Conservation (phyloP, 2,797 vertebrate genomes). For the Podarcis siculus region DNA sequence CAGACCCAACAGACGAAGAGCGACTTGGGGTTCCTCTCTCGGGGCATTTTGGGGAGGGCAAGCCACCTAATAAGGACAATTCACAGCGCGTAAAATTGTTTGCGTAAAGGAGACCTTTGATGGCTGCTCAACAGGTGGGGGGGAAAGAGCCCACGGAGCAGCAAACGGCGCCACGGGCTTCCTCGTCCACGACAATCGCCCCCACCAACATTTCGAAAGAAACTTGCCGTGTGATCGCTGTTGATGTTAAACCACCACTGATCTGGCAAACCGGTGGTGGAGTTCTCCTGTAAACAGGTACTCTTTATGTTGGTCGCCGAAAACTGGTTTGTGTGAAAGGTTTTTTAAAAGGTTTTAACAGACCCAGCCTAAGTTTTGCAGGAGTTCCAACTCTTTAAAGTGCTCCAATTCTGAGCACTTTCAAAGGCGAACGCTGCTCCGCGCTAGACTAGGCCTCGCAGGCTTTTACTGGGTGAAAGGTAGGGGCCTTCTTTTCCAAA, state of each 20-base stretch:
- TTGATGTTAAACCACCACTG: no score
- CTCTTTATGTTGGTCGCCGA: no score
- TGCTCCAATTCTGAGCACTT: not conserved
- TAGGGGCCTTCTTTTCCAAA: not conserved
- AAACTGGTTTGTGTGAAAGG: not conserved
- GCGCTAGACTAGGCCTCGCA: not conserved
- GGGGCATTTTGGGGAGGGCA: not conserved
- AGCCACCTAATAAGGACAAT: no score
- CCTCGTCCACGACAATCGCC: not conserved
- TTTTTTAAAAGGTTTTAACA: not conserved
- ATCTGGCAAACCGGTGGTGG: no score
- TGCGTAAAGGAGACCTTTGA: conserved; percentile 4
- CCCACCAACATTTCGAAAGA: not conserved
- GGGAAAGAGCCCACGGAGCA: not conserved
- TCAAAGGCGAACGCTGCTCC: not conserved
- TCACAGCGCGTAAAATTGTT: not conserved
- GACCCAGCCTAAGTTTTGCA: not conserved
- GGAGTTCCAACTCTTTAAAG: not conserved
- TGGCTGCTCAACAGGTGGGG: conserved; percentile 57
- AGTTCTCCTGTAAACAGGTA: not conserved
- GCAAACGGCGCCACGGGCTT: not conserved
- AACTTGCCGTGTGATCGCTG: no score
- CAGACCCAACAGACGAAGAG: conserved; percentile 36
- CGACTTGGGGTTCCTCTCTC: not conserved
- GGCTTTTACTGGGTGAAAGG: not conserved